phyloP scores from a whole-genome alignment of 2,888 invertebrate species.

The Meteorus colon region DNA sequence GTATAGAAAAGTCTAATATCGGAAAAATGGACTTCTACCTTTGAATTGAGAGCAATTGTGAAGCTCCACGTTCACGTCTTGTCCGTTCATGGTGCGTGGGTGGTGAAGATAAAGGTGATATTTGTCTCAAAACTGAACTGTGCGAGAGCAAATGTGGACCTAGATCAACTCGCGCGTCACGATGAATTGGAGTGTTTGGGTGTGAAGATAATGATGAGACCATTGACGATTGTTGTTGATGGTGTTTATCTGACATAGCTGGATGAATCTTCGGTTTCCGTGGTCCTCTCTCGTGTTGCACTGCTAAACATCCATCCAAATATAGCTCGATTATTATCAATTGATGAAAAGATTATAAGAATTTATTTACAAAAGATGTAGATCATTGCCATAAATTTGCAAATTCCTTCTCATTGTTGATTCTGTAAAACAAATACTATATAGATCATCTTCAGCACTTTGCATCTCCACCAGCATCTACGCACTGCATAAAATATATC shows the following conservation, averaged over 20 bases:
- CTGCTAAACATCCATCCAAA: slow-evolving; percentile 79
- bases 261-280: slow-evolving; percentile 90
- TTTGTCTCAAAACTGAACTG: slow-evolving; percentile 53
- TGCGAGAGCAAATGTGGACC: slow-evolving; percentile 57
- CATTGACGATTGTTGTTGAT: slow-evolving; percentile 67
- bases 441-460: too few species aligned
- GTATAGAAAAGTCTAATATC: neutral
- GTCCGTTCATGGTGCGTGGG: slow-evolving; percentile 52
- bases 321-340: slow-evolving; percentile 45
- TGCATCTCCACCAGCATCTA: too few species aligned
- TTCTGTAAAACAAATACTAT: too few species aligned
- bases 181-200: slow-evolving; percentile 58
- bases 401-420: too few species aligned
- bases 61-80: slow-evolving; percentile 52
- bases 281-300: slow-evolving; percentile 97
- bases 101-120: slow-evolving; percentile 51
- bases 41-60: slow-evolving; percentile 57
- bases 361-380: neutral
- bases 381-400: too few species aligned
- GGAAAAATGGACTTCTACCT: slow-evolving; percentile 41
- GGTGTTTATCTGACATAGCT: slow-evolving; percentile 66
- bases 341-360: neutral
- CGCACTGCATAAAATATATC: too few species aligned
- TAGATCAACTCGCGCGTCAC: slow-evolving; percentile 63
- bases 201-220: slow-evolving; percentile 60